Base-by-base conservation (phyloP, 2,888 invertebrate species). In the Petrophora chlorosata region DNA sequence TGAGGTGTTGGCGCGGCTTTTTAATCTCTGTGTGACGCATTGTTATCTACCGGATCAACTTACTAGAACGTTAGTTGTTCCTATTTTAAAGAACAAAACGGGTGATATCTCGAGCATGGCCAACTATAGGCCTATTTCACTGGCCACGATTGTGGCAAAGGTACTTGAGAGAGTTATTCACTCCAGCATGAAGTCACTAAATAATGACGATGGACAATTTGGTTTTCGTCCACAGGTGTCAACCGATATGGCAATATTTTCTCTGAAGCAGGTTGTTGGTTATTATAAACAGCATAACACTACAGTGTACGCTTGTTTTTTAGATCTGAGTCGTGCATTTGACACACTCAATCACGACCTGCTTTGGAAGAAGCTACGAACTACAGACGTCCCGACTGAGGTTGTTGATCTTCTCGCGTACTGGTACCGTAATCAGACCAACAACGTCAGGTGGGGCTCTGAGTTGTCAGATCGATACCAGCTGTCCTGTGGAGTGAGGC, bases 21-120 rank as follows among this genome's bases (percentile, higher is more conserved):
- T 35, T 15, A 25, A 14, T 35, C 26, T 35, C 3, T 43, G 43
- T 5, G 14, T 43, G 12, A 35, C 14, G 15, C 34, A 43, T 23
- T 7, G 35, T 2, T 35, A 43, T 22, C 10, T 43, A 15, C 35
- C 43, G 1, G 3, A 30, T 5, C 28, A 12, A 30, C 29, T 44
- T 5, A 44, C 36, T 3, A 22, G 30, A 3, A 44, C 36, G 8
- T 4, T 44, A 9, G 36, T 32, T 3, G 32, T 38, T 17, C 38
- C 44, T 3, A 44, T 38, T 5, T 5, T 17, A 3, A 44, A 36
- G 10, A 35, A 30, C 5, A 35, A 30, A 15, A 44, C 36, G 7
- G 44, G 29, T 9, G 40, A 30, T 10, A 16, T 3, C 19, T 19
- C 16, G 32, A 17, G 23, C 32, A 38, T 17, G 5, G 10, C 5